A percentile compares a stretch with the other conserved stretches of the same genome.
These are phyloP conservation scores for Rhodeus uyekii DNA, from an alignment of 2,797 vertebrate genomes.

Conservation along the genomic window DNA sequence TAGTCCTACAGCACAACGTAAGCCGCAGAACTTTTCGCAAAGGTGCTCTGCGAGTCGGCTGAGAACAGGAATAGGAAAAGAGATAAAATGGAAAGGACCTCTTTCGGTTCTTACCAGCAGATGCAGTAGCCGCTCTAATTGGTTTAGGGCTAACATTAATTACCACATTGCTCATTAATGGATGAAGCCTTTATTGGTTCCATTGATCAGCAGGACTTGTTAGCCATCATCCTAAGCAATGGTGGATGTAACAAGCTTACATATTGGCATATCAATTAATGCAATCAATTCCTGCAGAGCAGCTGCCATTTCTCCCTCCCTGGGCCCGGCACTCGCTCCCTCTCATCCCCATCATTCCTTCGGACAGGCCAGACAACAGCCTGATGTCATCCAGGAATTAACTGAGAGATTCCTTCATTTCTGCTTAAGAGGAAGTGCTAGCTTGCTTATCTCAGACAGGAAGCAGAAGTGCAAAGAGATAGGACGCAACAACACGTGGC, in stretches of 20 bases:
- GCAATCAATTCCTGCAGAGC: slow-evolving; percentile 98
- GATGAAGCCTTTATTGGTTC: slow-evolving; percentile 99
- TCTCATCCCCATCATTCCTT: slow-evolving; percentile 68
- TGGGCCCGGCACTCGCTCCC: slow-evolving; percentile 61
- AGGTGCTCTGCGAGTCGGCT: slow-evolving; percentile 35
- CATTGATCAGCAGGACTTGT: slow-evolving; percentile 99
- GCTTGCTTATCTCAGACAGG: slow-evolving; percentile 19
- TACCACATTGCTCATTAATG: slow-evolving; percentile 99
- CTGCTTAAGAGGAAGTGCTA: slow-evolving; percentile 52
- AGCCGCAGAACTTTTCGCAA: neutral
- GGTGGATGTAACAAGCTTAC: slow-evolving; percentile 99
- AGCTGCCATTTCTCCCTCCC: slow-evolving; percentile 82
- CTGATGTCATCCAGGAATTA: slow-evolving; percentile 75
- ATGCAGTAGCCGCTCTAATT: slow-evolving; percentile 88
- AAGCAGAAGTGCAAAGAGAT: neutral
- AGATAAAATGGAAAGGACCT: slow-evolving; percentile 74
- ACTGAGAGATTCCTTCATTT: slow-evolving; percentile 61
- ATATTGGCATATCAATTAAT: slow-evolving; percentile 99
- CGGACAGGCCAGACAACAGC: slow-evolving; percentile 73
- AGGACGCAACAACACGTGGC: neutral
- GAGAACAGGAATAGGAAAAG: slow-evolving; percentile 60
- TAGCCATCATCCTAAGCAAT: slow-evolving; percentile 98
- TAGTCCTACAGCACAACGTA: neutral
- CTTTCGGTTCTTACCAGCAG: slow-evolving; percentile 75
- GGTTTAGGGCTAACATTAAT: slow-evolving; percentile 99